Evolutionary conservation across 2,888 invertebrate genomes (phyloP).

Genomic region (Scaptomyza caliginosa): DNA sequence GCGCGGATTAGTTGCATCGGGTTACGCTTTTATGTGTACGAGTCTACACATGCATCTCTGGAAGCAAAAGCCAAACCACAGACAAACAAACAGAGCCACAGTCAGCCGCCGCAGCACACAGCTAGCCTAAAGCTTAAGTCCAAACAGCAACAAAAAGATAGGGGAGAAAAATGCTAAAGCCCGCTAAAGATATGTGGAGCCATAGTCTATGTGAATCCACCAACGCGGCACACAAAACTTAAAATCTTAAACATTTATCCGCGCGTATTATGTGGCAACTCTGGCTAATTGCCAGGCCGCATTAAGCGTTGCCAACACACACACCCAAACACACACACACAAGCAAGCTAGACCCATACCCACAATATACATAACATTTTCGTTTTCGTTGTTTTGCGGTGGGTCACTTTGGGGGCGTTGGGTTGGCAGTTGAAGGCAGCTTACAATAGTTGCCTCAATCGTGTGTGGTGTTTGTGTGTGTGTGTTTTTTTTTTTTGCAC

Average conservation of each 20-base stretch:
- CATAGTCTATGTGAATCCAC: slow-evolving; percentile 19
- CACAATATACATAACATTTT: slow-evolving; percentile 17
- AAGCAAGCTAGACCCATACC: background rate
- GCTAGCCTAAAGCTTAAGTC: slow-evolving; percentile 70
- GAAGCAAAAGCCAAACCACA: slow-evolving; percentile 66
- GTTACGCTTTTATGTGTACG: slow-evolving; percentile 33
- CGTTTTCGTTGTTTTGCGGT: slow-evolving; percentile 38
- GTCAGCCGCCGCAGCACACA: slow-evolving; percentile 35
- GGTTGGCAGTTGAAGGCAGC: background rate
- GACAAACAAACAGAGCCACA: slow-evolving; percentile 16
- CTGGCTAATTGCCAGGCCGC: slow-evolving; percentile 80
- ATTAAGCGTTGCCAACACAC: slow-evolving; percentile 66
- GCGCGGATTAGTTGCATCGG: slow-evolving; percentile 57
- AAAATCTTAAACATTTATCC: slow-evolving; percentile 82
- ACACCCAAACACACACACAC: slow-evolving; percentile 15
- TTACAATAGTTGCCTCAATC: slow-evolving; percentile 26
- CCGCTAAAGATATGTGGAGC: slow-evolving; percentile 36
- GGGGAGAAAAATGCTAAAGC: slow-evolving; percentile 32
- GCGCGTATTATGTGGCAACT: slow-evolving; percentile 82
- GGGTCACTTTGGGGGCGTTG: slow-evolving; percentile 24
- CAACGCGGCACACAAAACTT: slow-evolving; percentile 59
- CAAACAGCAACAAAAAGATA: slow-evolving; percentile 51
- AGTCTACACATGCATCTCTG: slow-evolving; percentile 31
- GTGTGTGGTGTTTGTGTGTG: slow-evolving; percentile 42
- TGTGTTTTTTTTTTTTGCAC: slow-evolving; percentile 7